Evolutionary conservation across 2,888 invertebrate genomes (phyloP).

Genomic region (Pogonocherus hispidulus): DNA sequence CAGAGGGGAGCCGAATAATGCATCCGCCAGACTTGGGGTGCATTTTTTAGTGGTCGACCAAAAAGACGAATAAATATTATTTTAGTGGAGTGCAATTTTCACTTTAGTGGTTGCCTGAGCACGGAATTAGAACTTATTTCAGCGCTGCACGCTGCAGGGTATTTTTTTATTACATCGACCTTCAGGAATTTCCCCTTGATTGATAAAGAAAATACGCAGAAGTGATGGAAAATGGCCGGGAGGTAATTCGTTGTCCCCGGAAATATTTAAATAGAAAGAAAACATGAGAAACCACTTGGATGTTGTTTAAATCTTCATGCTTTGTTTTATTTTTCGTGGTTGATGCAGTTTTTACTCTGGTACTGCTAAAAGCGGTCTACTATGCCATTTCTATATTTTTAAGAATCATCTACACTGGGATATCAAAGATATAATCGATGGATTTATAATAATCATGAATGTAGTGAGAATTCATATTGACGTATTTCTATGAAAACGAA

Average conservation of each 20-base stretch:
- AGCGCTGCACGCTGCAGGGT: constrained; percentile 20
- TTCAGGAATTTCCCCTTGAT: constrained; percentile 11
- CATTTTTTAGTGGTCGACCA: constrained; percentile 65
- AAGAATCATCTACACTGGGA: not conserved
- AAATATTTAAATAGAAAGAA: constrained; percentile 24
- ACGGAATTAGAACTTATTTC: constrained; percentile 43
- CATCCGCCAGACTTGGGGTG: constrained; percentile 62
- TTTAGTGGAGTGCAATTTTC: constrained; percentile 66
- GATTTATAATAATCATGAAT: too few relatives aligned
- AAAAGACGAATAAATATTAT: constrained; percentile 67
- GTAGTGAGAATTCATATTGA: too few relatives aligned
- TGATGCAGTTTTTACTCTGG: not conserved
- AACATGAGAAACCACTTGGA: constrained; percentile 26
- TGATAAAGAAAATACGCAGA: constrained; percentile 23
- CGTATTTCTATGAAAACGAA: too few relatives aligned
- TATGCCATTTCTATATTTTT: not conserved
- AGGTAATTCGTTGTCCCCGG: not conserved
- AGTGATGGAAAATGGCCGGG: not conserved
- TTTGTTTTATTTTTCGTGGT: not conserved
- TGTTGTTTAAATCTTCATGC: constrained; percentile 6
- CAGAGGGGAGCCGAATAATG: constrained; percentile 61
- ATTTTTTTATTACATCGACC: constrained; percentile 25
- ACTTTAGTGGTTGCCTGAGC: constrained; percentile 56
- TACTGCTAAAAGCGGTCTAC: not conserved
- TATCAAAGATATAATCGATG: too few relatives aligned